These are phyloP conservation scores for Alaudala cheleensis DNA, from an alignment of 2,113 vertebrate species.

Conservation along the genomic window DNA sequence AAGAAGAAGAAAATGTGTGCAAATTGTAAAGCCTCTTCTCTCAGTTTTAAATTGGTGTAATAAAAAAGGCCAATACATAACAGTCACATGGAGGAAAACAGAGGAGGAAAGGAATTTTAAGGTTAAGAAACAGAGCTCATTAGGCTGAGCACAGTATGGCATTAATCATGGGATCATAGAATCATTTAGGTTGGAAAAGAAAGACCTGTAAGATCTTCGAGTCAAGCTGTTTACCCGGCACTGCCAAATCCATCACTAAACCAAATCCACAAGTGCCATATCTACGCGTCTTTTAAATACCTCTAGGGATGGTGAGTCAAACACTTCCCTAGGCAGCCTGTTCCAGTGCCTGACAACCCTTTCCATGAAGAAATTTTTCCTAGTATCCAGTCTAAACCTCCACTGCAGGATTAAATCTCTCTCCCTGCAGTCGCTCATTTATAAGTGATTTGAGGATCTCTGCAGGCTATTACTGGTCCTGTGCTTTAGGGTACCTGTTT, in stretches of 20 bases:
- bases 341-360: background rate
- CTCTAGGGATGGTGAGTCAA: background rate
- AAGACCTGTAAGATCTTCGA: background rate
- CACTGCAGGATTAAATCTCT: background rate
- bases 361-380: background rate
- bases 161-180: background rate
- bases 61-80: background rate
- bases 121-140: background rate
- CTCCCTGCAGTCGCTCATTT: background rate
- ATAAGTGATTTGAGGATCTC: background rate
- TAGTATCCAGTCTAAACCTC: background rate
- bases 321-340: background rate
- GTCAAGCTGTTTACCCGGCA: background rate
- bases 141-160: background rate
- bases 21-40: conserved; percentile 1
- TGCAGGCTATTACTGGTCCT: background rate
- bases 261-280: background rate
- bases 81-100: background rate
- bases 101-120: background rate
- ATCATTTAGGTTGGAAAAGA: background rate
- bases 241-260: background rate
- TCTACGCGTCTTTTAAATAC: background rate
- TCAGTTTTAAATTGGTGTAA: background rate
- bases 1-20: background rate
- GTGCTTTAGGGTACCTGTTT: background rate